phyloP scores from a whole-genome alignment of 2,888 invertebrate species.

The Danaus chrysippus region DNA sequence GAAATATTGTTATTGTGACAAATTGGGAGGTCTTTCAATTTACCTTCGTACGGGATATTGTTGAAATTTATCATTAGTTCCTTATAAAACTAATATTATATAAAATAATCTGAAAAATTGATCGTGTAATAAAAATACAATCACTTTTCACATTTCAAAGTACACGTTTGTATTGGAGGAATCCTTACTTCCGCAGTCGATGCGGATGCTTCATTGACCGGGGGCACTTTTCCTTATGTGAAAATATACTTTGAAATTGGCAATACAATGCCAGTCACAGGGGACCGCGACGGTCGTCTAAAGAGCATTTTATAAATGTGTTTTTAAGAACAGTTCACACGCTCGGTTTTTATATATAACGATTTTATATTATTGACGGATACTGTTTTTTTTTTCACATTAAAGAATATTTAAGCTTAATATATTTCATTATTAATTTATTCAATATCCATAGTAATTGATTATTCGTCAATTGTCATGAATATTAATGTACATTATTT shows the following conservation, averaged over 20 bases:
- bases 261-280: conserved; percentile 73
- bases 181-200: conserved; percentile 46
- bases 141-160: conserved; percentile 23
- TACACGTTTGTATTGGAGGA: conserved; percentile 34
- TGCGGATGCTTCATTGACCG: conserved; percentile 63
- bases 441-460: too few relatives aligned
- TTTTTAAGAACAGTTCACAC: conserved; percentile 40
- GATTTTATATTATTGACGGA: neutral
- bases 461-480: too few relatives aligned
- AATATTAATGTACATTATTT: too few relatives aligned
- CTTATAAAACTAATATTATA: too few relatives aligned
- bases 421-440: too few relatives aligned
- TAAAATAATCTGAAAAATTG: neutral
- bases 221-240: conserved; percentile 38
- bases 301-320: conserved; percentile 78
- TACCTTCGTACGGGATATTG: conserved; percentile 52
- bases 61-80: neutral
- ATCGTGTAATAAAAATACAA: conserved; percentile 9
- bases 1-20: conserved; percentile 72
- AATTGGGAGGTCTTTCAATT: conserved; percentile 71
- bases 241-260: conserved; percentile 69
- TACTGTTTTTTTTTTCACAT: too few relatives aligned
- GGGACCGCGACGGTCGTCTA: conserved; percentile 67
- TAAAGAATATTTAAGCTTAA: too few relatives aligned
- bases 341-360: neutral